phyloP scores from a whole-genome alignment of 2,888 invertebrate genomes.

The Empis livida region DNA sequence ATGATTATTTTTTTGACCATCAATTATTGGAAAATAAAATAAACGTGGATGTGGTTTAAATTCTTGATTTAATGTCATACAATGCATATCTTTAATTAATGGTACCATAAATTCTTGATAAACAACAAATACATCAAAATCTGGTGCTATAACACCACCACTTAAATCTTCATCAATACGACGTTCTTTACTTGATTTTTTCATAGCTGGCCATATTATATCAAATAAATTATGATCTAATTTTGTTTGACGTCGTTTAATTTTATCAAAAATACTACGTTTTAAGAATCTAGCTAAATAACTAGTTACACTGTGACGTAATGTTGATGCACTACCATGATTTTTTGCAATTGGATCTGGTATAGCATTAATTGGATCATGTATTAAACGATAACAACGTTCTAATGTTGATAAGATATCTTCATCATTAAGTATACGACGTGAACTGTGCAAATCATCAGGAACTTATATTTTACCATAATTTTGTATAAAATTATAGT shows the following conservation, averaged over 20 bases:
- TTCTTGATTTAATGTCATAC: constrained; percentile 51
- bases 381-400: constrained; percentile 58
- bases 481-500: no score
- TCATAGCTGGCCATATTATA: constrained; percentile 78
- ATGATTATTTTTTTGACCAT: constrained; percentile 24
- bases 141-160: constrained; percentile 68
- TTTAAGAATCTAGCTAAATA: constrained; percentile 63
- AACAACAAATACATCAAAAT: constrained; percentile 72
- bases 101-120: constrained; percentile 74
- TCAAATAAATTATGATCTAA: constrained; percentile 79
- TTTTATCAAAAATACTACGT: constrained; percentile 54
- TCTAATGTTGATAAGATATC: constrained; percentile 62
- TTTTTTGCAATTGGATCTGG: constrained; percentile 38
- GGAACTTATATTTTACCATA: no score
- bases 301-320: constrained; percentile 41
- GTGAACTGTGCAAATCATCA: constrained; percentile 59
- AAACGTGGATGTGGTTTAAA: constrained; percentile 51
- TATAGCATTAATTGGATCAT: constrained; percentile 41
- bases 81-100: constrained; percentile 66
- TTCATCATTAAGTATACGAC: constrained; percentile 54
- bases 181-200: constrained; percentile 50
- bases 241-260: constrained; percentile 64
- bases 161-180: constrained; percentile 57
- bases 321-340: constrained; percentile 38
- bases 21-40: constrained; percentile 37